These are phyloP conservation scores for Drosophila tropicalis DNA, from an alignment of 1,140 invertebrate genomes.

Conservation along the genomic window DNA sequence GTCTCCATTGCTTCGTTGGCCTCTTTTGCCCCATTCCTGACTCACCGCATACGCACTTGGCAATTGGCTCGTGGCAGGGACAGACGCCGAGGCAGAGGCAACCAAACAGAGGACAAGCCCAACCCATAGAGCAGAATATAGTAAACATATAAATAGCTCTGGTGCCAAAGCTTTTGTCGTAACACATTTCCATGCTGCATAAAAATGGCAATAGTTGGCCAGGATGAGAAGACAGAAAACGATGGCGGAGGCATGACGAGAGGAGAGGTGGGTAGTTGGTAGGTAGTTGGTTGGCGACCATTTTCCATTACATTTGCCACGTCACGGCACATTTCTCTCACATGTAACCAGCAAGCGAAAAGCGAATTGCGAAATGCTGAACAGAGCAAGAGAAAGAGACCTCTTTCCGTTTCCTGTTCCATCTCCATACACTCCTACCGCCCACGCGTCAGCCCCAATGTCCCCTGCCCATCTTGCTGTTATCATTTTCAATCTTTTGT, in stretches of 20 bases:
- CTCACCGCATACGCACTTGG: constrained; percentile 62
- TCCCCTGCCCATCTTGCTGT: constrained; percentile 28
- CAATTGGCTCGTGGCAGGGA: constrained; percentile 37
- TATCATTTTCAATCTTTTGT: constrained; percentile 76
- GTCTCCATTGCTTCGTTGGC: constrained; percentile 18
- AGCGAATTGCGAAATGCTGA: neutral
- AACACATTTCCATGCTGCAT: constrained; percentile 70
- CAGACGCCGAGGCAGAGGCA: constrained; percentile 49
- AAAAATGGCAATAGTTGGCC: constrained; percentile 56
- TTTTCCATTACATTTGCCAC: constrained; percentile 78
- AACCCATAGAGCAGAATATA: constrained; percentile 14
- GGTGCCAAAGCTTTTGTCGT: constrained; percentile 54
- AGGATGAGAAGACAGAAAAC: constrained; percentile 8
- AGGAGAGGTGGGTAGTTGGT: neutral
- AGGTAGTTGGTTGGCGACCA: constrained; percentile 43
- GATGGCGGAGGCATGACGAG: neutral
- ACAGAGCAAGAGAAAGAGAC: constrained; percentile 47
- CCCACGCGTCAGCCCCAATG: neutral
- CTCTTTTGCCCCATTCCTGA: neutral
- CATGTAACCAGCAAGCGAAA: constrained; percentile 35
- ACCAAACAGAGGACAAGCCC: neutral
- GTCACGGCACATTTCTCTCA: constrained; percentile 76
- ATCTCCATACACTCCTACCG: neutral
- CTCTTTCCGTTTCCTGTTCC: constrained; percentile 63
- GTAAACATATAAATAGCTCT: constrained; percentile 72